Evolutionary conservation across 2,888 invertebrate species (phyloP), one percentile per base, ranked within the genome.

Genomic region (Eupithecia vulgata): DNA sequence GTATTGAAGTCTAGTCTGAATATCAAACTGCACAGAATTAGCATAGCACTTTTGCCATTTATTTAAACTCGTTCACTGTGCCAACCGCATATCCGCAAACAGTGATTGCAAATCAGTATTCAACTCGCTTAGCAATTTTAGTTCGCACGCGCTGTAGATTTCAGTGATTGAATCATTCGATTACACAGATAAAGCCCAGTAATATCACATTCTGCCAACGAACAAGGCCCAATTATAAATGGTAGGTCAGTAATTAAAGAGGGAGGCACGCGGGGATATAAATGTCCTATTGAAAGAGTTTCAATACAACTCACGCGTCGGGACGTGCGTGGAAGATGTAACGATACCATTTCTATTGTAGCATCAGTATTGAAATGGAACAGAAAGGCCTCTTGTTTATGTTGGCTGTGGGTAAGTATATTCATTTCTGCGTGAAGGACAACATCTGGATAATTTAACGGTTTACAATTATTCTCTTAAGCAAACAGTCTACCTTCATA

Each of bases 261-360:
- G 35, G 34, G 69, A 61, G 68, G 74, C 64, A 25, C 30, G 15
- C 65, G 65, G 65, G 42, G 68, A 48, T 67, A 71, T 61, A 73
- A 78, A 76, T 72, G 72, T 75, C 66, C 67, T 83, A 87, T 88
- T 85, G 85, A 86, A 88, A 88, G 88, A 87, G 84, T 87, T 87
- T 86, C 82, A 86, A 87, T 87, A 85, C 37, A 68, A 87, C 87
- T 84, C 72, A 71, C 75, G 70, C 71, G 76, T 35, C 48, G 67
- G 71, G 72, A 71, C 73, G 74, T 76, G 74, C 69, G 72, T 67
- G 62, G 75, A 68, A 48, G 68, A 61, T 69, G 70, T 69, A 75
- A 73, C 71, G 65, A 68, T 72, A 68, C 37, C 37, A 65, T 65
- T 65, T 65, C 65, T 40, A 42, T 65, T 42, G 65, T 25, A 25